Conservation (phyloP, 1,140 invertebrate genomes). For the Aphis craccivora region DNA sequence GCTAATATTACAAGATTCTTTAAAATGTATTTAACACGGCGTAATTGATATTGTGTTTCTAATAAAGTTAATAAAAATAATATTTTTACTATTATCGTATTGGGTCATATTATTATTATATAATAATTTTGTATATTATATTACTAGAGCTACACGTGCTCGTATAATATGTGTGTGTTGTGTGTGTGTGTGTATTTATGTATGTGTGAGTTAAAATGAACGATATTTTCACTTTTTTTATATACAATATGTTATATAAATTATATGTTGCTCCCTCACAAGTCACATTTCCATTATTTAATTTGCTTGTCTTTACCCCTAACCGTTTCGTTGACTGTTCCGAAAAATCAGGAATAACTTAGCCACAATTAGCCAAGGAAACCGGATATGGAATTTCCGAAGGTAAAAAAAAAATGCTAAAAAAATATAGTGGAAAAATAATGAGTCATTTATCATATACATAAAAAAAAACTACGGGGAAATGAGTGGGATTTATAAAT, state of each 20-base stretch:
- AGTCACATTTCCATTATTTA: background rate
- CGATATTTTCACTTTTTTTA: background rate
- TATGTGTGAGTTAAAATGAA: background rate
- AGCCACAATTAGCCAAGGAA: constrained; percentile 20
- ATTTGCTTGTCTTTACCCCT: constrained; percentile 1
- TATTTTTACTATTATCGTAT: background rate
- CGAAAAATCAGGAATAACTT: background rate
- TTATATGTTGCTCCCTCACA: background rate
- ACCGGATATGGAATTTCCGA: constrained; percentile 37
- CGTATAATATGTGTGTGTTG: background rate
- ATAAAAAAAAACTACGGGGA: constrained; percentile 12
- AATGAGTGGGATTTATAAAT: constrained; percentile 39
- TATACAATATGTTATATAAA: background rate
- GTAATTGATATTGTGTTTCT: background rate
- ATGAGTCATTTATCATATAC: constrained; percentile 46
- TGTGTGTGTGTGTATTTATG: too few species aligned
- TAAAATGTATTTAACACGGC: background rate
- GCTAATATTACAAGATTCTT: background rate
- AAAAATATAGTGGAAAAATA: constrained; percentile 19
- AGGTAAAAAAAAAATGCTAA: constrained; percentile 19
- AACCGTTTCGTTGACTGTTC: background rate
- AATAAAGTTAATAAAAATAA: background rate
- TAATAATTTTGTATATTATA: background rate
- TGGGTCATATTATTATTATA: background rate
- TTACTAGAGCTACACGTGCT: background rate